phyloP scores from a whole-genome alignment of 2,888 invertebrate genomes.

The Dolichopus griseipennis region DNA sequence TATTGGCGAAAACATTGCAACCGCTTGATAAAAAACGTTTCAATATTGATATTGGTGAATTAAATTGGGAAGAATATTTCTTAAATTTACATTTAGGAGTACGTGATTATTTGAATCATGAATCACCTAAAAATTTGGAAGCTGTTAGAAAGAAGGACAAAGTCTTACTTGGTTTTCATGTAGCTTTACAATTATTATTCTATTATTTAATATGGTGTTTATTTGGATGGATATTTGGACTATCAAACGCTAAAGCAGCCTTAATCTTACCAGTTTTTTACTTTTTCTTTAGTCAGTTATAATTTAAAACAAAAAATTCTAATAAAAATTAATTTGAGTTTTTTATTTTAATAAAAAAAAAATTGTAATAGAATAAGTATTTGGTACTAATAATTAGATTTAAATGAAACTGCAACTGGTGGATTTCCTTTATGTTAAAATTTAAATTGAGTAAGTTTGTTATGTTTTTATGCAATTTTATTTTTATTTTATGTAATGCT shows the following conservation, averaged over 20 bases:
- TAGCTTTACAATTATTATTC: conserved; percentile 52
- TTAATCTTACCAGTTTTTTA: conserved; percentile 51
- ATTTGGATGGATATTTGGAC: conserved; percentile 47
- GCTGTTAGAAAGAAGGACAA: conserved; percentile 65
- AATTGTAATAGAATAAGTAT: too few relatives aligned
- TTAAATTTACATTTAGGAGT: conserved; percentile 68
- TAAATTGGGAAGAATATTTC: conserved; percentile 73
- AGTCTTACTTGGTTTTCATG: conserved; percentile 56
- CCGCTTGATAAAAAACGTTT: conserved; percentile 54
- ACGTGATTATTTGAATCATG: conserved; percentile 71
- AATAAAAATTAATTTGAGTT: too few relatives aligned
- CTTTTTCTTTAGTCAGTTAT: conserved; percentile 28
- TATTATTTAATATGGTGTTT: conserved; percentile 55
- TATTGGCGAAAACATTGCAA: conserved; percentile 54
- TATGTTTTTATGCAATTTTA: too few relatives aligned
- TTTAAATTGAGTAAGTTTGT: too few relatives aligned
- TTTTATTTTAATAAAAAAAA: too few relatives aligned
- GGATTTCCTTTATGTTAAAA: too few relatives aligned
- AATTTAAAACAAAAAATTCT: not conserved
- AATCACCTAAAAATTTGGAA: conserved; percentile 59
- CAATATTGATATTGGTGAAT: conserved; percentile 56
- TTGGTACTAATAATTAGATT: too few relatives aligned
- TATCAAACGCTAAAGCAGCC: conserved; percentile 52
- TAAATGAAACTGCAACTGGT: too few relatives aligned
- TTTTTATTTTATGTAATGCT: too few relatives aligned